Evolutionary conservation across 2,888 invertebrate species (phyloP).

Genomic region (Rhopalosiphum nymphaeae): DNA sequence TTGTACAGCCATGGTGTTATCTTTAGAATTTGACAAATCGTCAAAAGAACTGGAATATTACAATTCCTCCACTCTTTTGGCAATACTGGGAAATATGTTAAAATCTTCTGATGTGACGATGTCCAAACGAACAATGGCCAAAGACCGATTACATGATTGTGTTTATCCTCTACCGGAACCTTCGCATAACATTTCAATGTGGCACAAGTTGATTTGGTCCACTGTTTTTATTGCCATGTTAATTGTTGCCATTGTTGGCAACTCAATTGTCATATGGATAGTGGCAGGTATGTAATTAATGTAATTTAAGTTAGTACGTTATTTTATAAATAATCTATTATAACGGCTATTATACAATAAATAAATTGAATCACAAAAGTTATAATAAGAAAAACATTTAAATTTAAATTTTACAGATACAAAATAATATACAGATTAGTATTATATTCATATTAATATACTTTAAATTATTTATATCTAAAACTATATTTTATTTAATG

Average conservation of each 20-base stretch:
- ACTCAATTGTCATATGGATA: constrained; percentile 76
- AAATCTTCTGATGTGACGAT: constrained; percentile 18
- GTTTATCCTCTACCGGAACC: constrained; percentile 72
- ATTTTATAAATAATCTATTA: not conserved
- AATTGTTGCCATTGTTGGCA: constrained; percentile 70
- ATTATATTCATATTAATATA: no score
- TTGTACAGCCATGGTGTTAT: constrained; percentile 57
- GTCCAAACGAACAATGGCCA: constrained; percentile 56
- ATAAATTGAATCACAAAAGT: not conserved
- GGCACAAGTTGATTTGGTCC: constrained; percentile 70
- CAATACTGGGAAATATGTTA: not conserved
- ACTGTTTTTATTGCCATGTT: constrained; percentile 68
- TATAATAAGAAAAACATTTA: not conserved
- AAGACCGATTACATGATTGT: constrained; percentile 66
- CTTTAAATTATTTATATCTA: no score
- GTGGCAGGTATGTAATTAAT: constrained; percentile 70
- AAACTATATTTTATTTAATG: not conserved
- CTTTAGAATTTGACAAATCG: constrained; percentile 10
- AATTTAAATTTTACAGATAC: not conserved
- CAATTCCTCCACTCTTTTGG: constrained; percentile 28
- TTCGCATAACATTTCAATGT: constrained; percentile 72
- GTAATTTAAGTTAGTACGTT: no score
- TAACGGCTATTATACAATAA: not conserved
- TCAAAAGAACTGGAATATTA: not conserved
- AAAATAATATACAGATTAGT: not conserved